A percentile compares a stretch with the other conserved stretches of the same genome.
Evolutionary conservation across 1,140 invertebrate genomes (phyloP).

Genomic region (Phenacoccus solenopsis): DNA sequence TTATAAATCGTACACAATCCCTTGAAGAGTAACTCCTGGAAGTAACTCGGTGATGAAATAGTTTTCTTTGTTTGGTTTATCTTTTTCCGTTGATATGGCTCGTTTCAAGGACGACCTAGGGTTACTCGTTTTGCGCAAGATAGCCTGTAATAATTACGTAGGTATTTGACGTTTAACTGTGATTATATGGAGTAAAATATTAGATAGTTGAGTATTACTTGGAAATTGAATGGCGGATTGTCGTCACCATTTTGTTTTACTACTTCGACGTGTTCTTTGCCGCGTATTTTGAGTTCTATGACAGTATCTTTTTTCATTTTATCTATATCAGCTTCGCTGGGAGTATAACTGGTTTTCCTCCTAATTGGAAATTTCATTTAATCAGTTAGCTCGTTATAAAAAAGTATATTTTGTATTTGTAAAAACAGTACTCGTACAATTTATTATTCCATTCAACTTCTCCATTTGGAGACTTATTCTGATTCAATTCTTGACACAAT

Average conservation of each 20-base stretch:
- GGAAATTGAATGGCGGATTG: background rate
- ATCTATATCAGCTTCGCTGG: background rate
- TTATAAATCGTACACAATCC: background rate
- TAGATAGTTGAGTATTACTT: background rate
- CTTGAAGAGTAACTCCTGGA: background rate
- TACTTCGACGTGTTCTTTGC: conserved; percentile 1
- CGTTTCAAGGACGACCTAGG: background rate
- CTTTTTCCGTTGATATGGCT: too few species aligned
- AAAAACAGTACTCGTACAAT: background rate
- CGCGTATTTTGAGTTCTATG: background rate
- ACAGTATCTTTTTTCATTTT: background rate
- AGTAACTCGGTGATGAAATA: background rate
- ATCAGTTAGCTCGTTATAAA: too few species aligned
- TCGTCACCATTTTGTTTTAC: background rate
- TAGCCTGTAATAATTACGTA: background rate
- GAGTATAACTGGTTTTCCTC: background rate
- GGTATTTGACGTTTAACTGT: too few species aligned
- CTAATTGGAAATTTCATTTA: background rate
- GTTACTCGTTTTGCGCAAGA: background rate
- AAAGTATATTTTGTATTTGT: background rate
- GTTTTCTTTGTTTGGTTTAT: background rate
- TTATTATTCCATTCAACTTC: background rate
- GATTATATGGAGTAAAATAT: too few species aligned
- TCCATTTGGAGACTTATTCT: background rate
- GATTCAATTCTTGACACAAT: background rate